Percentiles rank a stretch among this genome's conserved stretches.
These are phyloP conservation scores for Acholoe squamosa DNA, from an alignment of 2,888 invertebrate species.

Conservation along the genomic window DNA sequence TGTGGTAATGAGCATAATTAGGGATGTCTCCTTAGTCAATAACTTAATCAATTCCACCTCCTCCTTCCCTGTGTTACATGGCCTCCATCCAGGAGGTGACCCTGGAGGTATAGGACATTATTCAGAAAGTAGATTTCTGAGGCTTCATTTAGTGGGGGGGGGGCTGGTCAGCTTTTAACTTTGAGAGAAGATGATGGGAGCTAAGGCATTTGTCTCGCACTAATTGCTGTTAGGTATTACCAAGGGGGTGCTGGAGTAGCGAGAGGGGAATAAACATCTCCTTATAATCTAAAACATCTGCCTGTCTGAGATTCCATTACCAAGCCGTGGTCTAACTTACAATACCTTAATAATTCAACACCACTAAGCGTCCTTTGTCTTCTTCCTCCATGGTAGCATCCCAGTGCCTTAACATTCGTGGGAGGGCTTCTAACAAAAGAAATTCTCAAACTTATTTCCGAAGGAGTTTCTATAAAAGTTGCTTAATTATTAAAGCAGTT, in stretches of 20 bases:
- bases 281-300: slow-evolving; percentile 56
- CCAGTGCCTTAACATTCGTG: neutral
- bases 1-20: slow-evolving; percentile 16
- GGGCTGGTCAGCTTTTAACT: slow-evolving; percentile 42
- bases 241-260: slow-evolving; percentile 6
- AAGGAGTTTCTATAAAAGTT: neutral
- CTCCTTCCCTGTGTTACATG: neutral
- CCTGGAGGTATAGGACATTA: slow-evolving; percentile 11
- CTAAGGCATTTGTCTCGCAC: neutral
- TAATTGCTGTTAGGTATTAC: slow-evolving; percentile 30
- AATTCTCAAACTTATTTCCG: neutral
- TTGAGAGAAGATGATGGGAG: neutral
- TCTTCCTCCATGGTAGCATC: neutral
- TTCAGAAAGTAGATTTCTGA: slow-evolving; percentile 29
- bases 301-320: slow-evolving; percentile 22
- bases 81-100: neutral
- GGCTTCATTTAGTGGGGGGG: neutral
- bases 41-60: neutral
- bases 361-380: slow-evolving; percentile 12
- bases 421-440: neutral
- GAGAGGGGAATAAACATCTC: slow-evolving; percentile 29
- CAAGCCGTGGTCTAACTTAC: neutral
- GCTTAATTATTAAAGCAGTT: slow-evolving; percentile 19
- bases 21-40: slow-evolving; percentile 31
- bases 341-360: slow-evolving; percentile 20